These are phyloP conservation scores for Laspeyria flexula DNA, from an alignment of 2,888 invertebrate species.

Conservation along the genomic window DNA sequence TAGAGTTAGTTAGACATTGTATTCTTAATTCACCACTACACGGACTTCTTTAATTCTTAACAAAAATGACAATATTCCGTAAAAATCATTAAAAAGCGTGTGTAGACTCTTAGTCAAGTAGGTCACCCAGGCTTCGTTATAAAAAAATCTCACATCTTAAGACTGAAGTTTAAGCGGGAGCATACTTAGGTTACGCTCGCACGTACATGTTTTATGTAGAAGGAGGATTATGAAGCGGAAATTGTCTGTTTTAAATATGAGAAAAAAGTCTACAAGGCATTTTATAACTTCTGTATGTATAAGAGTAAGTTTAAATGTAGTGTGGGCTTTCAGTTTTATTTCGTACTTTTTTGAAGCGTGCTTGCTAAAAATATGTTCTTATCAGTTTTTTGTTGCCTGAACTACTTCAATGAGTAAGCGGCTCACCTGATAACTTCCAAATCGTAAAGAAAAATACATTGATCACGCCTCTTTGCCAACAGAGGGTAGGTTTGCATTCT, in stretches of 20 bases:
- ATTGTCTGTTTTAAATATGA: background rate
- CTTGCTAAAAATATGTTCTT: too few relatives aligned
- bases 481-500: too few relatives aligned
- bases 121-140: slow-evolving; percentile 37
- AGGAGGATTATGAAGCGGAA: slow-evolving; percentile 2
- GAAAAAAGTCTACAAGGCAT: background rate
- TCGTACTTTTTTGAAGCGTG: too few relatives aligned
- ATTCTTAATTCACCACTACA: too few relatives aligned
- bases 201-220: slow-evolving; percentile 1
- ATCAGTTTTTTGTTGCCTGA: too few relatives aligned
- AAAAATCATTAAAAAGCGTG: slow-evolving; percentile 11
- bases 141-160: slow-evolving; percentile 33
- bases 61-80: slow-evolving; percentile 5
- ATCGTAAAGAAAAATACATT: too few relatives aligned
- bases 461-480: too few relatives aligned
- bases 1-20: too few relatives aligned
- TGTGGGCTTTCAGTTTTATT: too few relatives aligned
- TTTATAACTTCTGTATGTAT: background rate
- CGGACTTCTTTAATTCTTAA: too few relatives aligned
- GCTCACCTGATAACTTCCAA: too few relatives aligned
- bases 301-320: background rate
- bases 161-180: slow-evolving; percentile 24
- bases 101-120: slow-evolving; percentile 23
- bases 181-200: slow-evolving; percentile 22
- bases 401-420: too few relatives aligned